Conservation (phyloP, 2,113 vertebrate species). For the Anolis sagrei region DNA sequence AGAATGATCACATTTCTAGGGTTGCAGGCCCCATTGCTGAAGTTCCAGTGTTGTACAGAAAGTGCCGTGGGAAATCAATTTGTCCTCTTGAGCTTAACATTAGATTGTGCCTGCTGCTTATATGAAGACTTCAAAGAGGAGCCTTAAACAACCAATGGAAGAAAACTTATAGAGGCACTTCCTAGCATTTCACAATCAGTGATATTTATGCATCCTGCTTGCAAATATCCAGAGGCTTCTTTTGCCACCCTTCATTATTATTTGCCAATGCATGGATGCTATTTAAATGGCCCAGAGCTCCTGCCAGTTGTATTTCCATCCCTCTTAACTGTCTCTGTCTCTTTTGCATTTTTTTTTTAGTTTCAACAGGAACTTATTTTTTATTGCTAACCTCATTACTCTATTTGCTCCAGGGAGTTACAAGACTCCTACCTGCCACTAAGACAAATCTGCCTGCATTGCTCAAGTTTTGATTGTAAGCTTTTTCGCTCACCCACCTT, state of each 20-base stretch:
- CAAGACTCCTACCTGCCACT: conserved; percentile 33
- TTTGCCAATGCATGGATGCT: conserved; percentile 28
- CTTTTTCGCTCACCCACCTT: conserved; percentile 2
- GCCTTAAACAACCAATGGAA: not conserved
- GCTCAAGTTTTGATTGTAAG: conserved; percentile 25
- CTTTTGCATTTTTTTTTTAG: conserved; percentile 33
- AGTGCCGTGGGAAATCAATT: not conserved
- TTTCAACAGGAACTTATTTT: conserved; percentile 48
- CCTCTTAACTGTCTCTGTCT: not conserved
- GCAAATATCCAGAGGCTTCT: conserved; percentile 7
- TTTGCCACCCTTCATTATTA: conserved; percentile 12
- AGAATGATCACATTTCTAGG: not conserved
- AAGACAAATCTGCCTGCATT: conserved; percentile 23
- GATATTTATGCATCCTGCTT: not conserved
- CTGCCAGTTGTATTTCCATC: not conserved
- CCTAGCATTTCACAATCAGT: rapidly evolving
- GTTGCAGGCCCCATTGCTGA: not conserved
- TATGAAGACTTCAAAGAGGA: not conserved
- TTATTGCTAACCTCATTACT: conserved; percentile 50
- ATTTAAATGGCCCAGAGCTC: conserved; percentile 6
- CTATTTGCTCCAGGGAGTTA: conserved; percentile 40
- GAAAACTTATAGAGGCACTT: not conserved
- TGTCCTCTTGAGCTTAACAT: not conserved
- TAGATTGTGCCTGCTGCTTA: not conserved
- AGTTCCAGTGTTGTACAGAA: not conserved